Evolutionary conservation across 2,797 vertebrate species (phyloP), one percentile per base, ranked within the genome.

Genomic region (Gadopsis bispinosus): DNA sequence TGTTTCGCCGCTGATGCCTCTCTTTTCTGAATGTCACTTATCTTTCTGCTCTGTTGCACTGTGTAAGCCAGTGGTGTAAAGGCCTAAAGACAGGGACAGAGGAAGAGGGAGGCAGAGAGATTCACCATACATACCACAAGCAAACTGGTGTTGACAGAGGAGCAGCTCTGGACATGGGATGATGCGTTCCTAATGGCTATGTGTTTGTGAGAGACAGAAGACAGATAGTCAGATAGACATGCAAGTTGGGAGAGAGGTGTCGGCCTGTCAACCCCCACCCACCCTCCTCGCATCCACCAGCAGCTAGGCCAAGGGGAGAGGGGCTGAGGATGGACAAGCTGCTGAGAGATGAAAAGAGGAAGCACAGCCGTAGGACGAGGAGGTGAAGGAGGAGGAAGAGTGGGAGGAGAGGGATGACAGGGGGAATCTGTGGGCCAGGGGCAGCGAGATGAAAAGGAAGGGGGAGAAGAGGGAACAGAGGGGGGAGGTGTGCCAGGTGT

Each of bases 401-500:
- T 87, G 88, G 91, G 88, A 89, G 89, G 88, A 83, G 84, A 83
- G 82, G 82, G 83, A 87, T 90, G 90, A 92, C 84, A 89, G 87
- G 59, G 83, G 75, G 90, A 91, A 91, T 92, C 83, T 91, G 81
- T 85, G 75, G 81, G 89, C 84, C 83, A 85, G 85, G 84, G 88
- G 88, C 71, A 78, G 63, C 71, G 69, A 77, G 84, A 91, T 88
- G 84, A 91, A 85, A 88, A 86, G 79, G 79, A 77, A 74, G 69
- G 64, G 26, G 26, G 63, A 66, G 69, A 63, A 72, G 67, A 61
- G 33, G 63, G 64, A 59, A 35, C 22, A 11, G 61, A 39, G 16
- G 58, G 77, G 71, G 83, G 75, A 59, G 56, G 79, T 45, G 65
- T 72, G 76, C 93, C 94, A 95, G 94, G 93, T 95, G 93, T 93